phyloP scores from a whole-genome alignment of 2,797 vertebrate species.

The Urosaurus nigricauda region DNA sequence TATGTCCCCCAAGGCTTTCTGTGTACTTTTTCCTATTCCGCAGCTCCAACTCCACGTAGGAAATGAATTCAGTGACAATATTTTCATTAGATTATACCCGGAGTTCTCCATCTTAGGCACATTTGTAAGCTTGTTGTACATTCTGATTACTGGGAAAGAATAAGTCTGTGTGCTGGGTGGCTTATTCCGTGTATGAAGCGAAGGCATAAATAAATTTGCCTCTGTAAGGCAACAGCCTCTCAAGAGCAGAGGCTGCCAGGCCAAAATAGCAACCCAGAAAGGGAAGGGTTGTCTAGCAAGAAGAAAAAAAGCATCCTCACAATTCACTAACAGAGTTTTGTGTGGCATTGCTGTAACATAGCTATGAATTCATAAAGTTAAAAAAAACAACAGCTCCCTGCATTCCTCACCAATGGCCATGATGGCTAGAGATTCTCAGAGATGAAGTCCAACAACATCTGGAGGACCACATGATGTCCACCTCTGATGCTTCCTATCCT shows the following conservation, averaged over 20 bases:
- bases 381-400: no score
- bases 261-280: no score
- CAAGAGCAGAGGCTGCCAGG: constrained; percentile 41
- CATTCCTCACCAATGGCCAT: no score
- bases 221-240: constrained; percentile 55
- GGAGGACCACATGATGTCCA: no score
- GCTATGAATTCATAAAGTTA: no score
- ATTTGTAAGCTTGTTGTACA: constrained; percentile 83
- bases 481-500: no score
- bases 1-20: constrained; percentile 84
- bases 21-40: constrained; percentile 82
- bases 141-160: constrained; percentile 79
- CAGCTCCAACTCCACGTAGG: constrained; percentile 82
- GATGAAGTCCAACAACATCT: no score
- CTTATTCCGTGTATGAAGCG: constrained; percentile 79
- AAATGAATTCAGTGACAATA: constrained; percentile 91
- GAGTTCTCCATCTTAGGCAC: constrained; percentile 82
- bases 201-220: constrained; percentile 74
- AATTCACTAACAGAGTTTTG: no score
- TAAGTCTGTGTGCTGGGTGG: constrained; percentile 75
- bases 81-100: constrained; percentile 89
- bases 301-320: no score
- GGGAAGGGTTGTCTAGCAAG: background rate
- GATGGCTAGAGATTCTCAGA: no score
- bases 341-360: no score